Base-by-base conservation (phyloP, 1,140 invertebrate species). In the Aethina tumida region DNA sequence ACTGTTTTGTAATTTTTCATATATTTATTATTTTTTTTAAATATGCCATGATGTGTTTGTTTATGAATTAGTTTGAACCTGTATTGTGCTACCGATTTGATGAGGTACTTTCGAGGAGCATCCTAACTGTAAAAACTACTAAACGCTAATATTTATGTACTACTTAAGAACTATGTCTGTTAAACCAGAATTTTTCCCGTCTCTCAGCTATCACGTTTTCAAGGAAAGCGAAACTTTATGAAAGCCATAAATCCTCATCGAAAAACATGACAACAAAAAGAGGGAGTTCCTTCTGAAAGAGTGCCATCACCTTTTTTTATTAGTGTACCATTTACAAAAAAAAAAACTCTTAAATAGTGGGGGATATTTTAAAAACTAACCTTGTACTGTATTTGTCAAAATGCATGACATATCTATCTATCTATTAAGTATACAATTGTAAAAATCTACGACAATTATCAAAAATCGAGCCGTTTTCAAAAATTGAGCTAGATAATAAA, bases 251-350 rank as follows among this genome's bases (percentile, higher is more conserved):
- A n/a, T n/a, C n/a, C n/a, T n/a, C n/a, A n/a, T n/a, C n/a, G n/a
- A n/a, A n/a, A n/a, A n/a, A n/a, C n/a, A n/a, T n/a, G n/a, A n/a
- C n/a, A n/a, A n/a, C n/a, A n/a, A n/a, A n/a, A n/a, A n/a, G n/a
- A n/a, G n/a, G n/a, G n/a, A n/a, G n/a, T n/a, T n/a, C n/a, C n/a
- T n/a, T n/a, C n/a, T n/a, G n/a, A n/a, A n/a, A n/a, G 56, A 56
- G 55, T 57, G 55, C 55, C 57, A 39, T 55, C 55, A 57, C 57
- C 55, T 40, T 35, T n/a, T n/a, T n/a, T 31, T 52, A 54, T 59
- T 59, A 59, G 55, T 59, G 55, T 59, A 38, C 44, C 48, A 49
- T 57, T 55, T 59, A 57, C 55, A 57, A 57, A 56, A 52, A 50
- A 40, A n/a, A n/a, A n/a, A n/a, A n/a, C n/a, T 39, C 46, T 39